Base-by-base conservation (phyloP, 2,797 vertebrate species). In the Apodemus agrarius region DNA sequence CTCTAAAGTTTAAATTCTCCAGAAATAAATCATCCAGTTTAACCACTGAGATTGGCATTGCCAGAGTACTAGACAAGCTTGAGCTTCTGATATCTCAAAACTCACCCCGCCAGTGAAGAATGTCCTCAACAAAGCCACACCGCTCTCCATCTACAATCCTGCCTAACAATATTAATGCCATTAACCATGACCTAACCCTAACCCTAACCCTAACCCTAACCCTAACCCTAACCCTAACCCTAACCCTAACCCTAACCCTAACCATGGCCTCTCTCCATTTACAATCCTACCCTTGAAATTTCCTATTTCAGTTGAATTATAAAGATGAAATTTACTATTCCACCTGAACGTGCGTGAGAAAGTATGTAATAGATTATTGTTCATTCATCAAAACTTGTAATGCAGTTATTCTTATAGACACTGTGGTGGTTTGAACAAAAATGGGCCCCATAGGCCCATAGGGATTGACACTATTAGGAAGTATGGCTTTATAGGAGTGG, bases 221-320 rank as follows among this genome's bases (percentile, higher is more conserved):
- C 46, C 46, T 46, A 46, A 46, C 46, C 46, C 46, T 4, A 46
- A 46, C 46, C 46, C 46, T 4, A 46, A 46, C 46, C 46, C 4
- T 46, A 46, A 46, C 46, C 46, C 4, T 46, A 46, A 46, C 46
- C 46, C 4, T 46, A 46, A 46, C 46, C 46, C 4, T 46, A 46
- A 46, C 46, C 46, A 1, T 43, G 19, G 29, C 2, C 29, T 0
- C 74, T 34, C 12, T 92, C 21, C 22, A 93, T 5, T 91, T 91
- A 89, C 81, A 94, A 88, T 65, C 29, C 72, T 78, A 65, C 89
- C 40, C 19, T 88, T 91, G 87, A 93, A 87, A 54, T 22, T 11
- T 19, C 92, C 24, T 76, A 9, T 57, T 74, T 91, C 54, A 67
- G 43, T 79, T 83, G 10, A 14, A 88, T 57, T 90, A 75, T 65